Evolutionary conservation across 2,888 invertebrate species (phyloP).

Genomic region (Melanargia galathea): DNA sequence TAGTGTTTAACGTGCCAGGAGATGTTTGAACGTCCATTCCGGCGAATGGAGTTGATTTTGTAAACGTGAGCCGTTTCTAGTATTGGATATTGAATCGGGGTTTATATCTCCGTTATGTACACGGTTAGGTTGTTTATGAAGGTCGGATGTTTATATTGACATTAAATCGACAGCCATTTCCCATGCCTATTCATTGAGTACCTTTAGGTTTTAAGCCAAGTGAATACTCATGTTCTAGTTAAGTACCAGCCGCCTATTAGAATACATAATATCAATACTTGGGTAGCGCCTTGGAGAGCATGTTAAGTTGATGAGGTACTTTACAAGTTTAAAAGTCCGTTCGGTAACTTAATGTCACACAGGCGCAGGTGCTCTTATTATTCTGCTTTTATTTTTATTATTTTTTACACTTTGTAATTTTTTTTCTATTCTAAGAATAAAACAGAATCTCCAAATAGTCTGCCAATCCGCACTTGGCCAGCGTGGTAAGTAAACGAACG

Average conservation of each 20-base stretch:
- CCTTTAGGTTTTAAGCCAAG: conserved; percentile 10
- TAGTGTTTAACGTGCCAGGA: conserved; percentile 32
- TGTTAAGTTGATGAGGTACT: no score
- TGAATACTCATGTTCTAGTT: conserved; percentile 7
- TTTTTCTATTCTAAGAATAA: no score
- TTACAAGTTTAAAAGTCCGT: no score
- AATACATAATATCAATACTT: not conserved
- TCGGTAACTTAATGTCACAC: no score
- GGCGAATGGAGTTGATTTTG: conserved; percentile 34
- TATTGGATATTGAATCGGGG: conserved; percentile 26
- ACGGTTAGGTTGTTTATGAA: conserved; percentile 17
- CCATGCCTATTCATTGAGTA: not conserved
- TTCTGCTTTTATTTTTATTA: no score
- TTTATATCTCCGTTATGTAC: conserved; percentile 16
- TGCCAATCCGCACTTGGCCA: no score
- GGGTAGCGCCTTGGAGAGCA: not conserved
- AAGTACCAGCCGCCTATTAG: not conserved
- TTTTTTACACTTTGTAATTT: no score
- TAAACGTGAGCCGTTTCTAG: conserved; percentile 25
- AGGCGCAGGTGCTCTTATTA: no score
- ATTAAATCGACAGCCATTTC: conserved; percentile 17
- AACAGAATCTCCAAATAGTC: no score
- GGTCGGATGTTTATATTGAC: conserved; percentile 18
- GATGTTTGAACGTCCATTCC: conserved; percentile 34
- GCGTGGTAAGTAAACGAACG: no score